Base-by-base conservation (phyloP, 2,888 invertebrate genomes). In the Oscheius sp. region DNA sequence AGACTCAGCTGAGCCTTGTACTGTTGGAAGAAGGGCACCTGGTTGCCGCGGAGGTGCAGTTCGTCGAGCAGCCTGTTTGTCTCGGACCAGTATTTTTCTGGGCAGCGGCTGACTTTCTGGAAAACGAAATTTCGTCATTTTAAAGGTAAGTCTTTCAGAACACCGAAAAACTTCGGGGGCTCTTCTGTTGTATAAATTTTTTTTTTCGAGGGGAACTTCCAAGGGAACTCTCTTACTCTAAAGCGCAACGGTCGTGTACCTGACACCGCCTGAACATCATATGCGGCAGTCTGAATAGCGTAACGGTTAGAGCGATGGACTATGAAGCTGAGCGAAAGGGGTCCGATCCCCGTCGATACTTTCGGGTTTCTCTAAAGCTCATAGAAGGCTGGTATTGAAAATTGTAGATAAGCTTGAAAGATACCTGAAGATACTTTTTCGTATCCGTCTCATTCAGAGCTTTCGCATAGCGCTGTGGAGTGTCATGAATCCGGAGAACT, bases 91-190 rank as follows among this genome's bases (percentile, higher is more conserved):
- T 72, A 72, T 48, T 50, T 29, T 7, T 9, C 13, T 2, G 72
- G 72, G 2, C n/a, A 10, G n/a, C 50, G 60, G 10, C 51, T 48
- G n/a, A 62, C 62, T 53, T 53, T 57, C 72, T 72, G 37, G 11
- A 58, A 57, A 70, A 1, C 47, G 13, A 33, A 21, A 21, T 13
- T 10, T 32, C 29, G 4, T 11, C n/a, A 53, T 53, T 53, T n/a
- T 21, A 21, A 21, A 21, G 21, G 21, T 21, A 21, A 21, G 0
- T 21, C 21, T 21, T 21, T 21, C 21, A 21, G 21, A 21, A 21
- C 0, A 21, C 21, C 21, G 21, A 21, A 21, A 21, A 21, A 21
- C 21, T 21, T 21, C 21, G 21, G 21, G 21, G 21, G 21, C 21
- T 21, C 21, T 21, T 21, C 21, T 21, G 21, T 21, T 21, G 21